phyloP scores from a whole-genome alignment of 1,140 invertebrate genomes.

The Zaprionus tsacasi region DNA sequence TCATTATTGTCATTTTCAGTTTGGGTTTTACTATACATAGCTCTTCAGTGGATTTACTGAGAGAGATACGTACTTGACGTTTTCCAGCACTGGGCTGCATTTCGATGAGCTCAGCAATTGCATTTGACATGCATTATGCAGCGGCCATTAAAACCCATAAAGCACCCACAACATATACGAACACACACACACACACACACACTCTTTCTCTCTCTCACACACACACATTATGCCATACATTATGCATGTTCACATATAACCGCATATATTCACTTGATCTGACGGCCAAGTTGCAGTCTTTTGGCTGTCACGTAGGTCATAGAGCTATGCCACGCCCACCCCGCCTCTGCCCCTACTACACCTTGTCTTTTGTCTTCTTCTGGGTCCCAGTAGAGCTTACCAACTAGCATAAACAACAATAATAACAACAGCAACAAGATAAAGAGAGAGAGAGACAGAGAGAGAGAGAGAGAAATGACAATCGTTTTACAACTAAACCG shows the following conservation, averaged over 20 bases:
- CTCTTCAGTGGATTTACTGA: background rate
- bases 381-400: slow-evolving; percentile 52
- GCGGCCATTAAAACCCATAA: slow-evolving; percentile 63
- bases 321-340: slow-evolving; percentile 14
- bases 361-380: slow-evolving; percentile 18
- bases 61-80: background rate
- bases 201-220: background rate
- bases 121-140: slow-evolving; percentile 70
- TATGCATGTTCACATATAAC: slow-evolving; percentile 26
- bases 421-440: slow-evolving; percentile 3
- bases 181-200: slow-evolving; percentile 20
- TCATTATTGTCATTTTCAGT: background rate
- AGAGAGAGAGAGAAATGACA: slow-evolving; percentile 44
- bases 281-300: slow-evolving; percentile 53
- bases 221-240: background rate
- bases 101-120: slow-evolving; percentile 35
- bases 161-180: slow-evolving; percentile 36
- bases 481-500: slow-evolving; percentile 69
- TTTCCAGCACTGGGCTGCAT: slow-evolving; percentile 40
- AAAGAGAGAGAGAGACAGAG: slow-evolving; percentile 2
- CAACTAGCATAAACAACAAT: slow-evolving; percentile 53
- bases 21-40: no score
- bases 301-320: slow-evolving; percentile 73
- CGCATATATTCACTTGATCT: slow-evolving; percentile 59
- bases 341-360: background rate